phyloP scores from a whole-genome alignment of 1,140 invertebrate species.

The Stenopsyche tienmushanensis region DNA sequence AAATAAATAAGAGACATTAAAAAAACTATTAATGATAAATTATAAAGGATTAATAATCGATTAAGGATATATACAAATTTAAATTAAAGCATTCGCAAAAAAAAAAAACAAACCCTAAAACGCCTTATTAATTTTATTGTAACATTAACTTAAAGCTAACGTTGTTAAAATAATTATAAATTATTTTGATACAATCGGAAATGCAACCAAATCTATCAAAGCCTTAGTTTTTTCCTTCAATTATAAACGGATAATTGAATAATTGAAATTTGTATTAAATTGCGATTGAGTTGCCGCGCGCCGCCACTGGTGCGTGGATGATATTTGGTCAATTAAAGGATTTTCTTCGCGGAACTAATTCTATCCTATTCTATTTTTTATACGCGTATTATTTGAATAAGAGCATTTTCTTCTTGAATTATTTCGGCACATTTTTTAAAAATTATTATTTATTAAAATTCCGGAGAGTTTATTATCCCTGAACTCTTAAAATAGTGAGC shows the following conservation, averaged over 20 bases:
- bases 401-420: background rate
- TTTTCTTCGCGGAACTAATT: background rate
- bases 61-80: constrained; percentile 8
- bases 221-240: too few relatives aligned
- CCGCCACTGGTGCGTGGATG: too few relatives aligned
- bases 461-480: background rate
- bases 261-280: too few relatives aligned
- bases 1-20: constrained; percentile 1
- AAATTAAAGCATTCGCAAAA: constrained; percentile 27
- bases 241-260: too few relatives aligned
- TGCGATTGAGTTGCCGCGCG: too few relatives aligned
- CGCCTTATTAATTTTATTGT: constrained; percentile 31
- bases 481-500: constrained; percentile 1
- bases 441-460: too few relatives aligned
- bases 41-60: background rate
- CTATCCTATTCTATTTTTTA: constrained; percentile 14
- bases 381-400: background rate
- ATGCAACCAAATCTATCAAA: background rate
- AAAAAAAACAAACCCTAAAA: constrained; percentile 27
- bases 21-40: background rate
- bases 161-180: constrained; percentile 27
- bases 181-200: constrained; percentile 26
- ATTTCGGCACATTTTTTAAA: too few relatives aligned
- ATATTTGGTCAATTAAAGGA: constrained; percentile 5
- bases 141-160: constrained; percentile 29